A percentile compares a stretch with the other conserved stretches of the same genome.
These are phyloP conservation scores for Plectropomus leopardus DNA, from an alignment of 2,113 vertebrate genomes.

Conservation along the genomic window DNA sequence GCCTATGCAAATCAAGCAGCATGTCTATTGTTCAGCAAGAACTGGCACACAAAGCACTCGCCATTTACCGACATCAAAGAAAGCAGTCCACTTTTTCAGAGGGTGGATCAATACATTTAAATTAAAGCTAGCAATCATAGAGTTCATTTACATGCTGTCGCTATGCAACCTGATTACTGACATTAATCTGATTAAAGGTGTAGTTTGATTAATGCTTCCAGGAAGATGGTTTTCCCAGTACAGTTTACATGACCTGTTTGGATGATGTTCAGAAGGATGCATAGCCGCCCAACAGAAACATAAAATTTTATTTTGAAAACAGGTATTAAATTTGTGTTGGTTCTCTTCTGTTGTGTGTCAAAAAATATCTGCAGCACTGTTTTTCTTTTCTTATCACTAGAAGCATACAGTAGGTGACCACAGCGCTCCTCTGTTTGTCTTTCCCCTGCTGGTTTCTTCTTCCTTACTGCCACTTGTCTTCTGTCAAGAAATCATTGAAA, in stretches of 20 bases:
- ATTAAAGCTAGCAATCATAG: not conserved
- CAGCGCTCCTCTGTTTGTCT: not conserved
- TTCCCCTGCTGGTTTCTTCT: constrained; percentile 7
- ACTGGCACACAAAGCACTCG: constrained; percentile 1
- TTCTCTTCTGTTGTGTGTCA: not conserved
- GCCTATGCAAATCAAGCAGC: constrained; percentile 37
- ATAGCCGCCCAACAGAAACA: not conserved
- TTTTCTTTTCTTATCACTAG: not conserved
- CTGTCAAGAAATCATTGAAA: constrained; percentile 20
- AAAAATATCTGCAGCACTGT: not conserved
- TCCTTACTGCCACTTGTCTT: not conserved
- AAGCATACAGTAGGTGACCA: not conserved
- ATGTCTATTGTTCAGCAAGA: constrained; percentile 20
- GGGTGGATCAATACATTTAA: not conserved
- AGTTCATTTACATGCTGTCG: constrained; percentile 10
- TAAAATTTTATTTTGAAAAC: not conserved
- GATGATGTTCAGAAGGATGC: constrained; percentile 14
- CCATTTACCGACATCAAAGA: not conserved
- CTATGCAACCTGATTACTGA: not conserved
- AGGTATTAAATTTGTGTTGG: no score
- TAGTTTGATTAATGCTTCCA: constrained; percentile 13
- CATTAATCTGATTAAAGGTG: constrained; percentile 37
- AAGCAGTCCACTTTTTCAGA: not conserved
- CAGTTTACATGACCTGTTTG: not conserved
- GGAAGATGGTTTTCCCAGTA: not conserved